Percentiles rank a stretch among this genome's conserved stretches.
Evolutionary conservation across 1,140 invertebrate species (phyloP).

Genomic region (Pogonognathellus flavescens): DNA sequence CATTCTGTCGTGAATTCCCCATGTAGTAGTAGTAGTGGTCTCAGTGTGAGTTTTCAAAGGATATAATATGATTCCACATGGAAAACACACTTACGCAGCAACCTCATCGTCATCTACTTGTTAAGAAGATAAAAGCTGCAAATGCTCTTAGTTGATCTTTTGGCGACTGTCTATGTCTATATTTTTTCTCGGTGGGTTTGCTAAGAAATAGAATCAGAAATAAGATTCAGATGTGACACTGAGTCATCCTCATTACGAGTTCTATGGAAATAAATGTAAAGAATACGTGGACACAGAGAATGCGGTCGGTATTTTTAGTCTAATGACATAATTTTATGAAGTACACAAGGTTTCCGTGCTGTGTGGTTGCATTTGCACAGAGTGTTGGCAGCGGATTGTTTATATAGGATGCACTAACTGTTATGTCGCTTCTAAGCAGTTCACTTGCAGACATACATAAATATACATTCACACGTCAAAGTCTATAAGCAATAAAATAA

Average conservation of each 20-base stretch:
- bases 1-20: neutral
- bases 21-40: neutral
- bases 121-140: slow-evolving; percentile 23
- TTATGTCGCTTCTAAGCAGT: too few species aligned
- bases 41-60: neutral
- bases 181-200: neutral
- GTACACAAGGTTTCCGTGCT: neutral
- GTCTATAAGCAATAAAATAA: too few species aligned
- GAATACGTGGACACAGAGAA: neutral
- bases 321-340: neutral
- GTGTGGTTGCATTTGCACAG: neutral
- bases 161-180: neutral
- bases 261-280: neutral
- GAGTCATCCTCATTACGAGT: slow-evolving; percentile 6
- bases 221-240: neutral
- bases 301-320: slow-evolving; percentile 2
- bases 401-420: too few species aligned
- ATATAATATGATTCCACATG: neutral
- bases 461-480: too few species aligned
- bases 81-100: neutral
- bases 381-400: too few species aligned
- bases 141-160: slow-evolving; percentile 1
- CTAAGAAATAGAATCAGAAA: neutral
- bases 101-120: neutral
- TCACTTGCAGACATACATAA: too few species aligned